These are phyloP conservation scores for Ennomos quercinarius DNA, from an alignment of 2,888 invertebrate species.

Conservation along the genomic window DNA sequence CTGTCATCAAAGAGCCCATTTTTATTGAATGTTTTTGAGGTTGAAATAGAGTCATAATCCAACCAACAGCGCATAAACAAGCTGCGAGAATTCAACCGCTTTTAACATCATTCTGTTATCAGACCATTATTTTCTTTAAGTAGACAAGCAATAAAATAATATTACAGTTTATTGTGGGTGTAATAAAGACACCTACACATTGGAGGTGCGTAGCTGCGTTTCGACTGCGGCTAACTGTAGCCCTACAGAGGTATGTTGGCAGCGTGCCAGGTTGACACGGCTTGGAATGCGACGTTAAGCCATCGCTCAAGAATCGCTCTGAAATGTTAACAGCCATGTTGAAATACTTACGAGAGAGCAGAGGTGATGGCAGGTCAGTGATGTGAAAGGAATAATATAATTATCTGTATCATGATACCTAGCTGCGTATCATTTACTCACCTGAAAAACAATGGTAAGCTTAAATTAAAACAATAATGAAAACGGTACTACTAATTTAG, in stretches of 20 bases:
- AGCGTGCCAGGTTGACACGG: conserved; percentile 30
- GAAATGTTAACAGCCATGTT: conserved; percentile 71
- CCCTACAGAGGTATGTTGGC: conserved; percentile 36
- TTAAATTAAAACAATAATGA: too few relatives aligned
- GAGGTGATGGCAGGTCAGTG: conserved; percentile 30
- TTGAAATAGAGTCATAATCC: conserved; percentile 33
- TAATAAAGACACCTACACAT: conserved; percentile 29
- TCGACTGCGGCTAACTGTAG: conserved; percentile 14
- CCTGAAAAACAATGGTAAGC: too few relatives aligned
- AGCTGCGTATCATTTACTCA: too few relatives aligned
- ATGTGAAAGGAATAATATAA: conserved; percentile 7
- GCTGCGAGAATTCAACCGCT: conserved; percentile 17
- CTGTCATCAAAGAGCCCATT: too few relatives aligned
- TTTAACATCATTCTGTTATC: conserved; percentile 32
- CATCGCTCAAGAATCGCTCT: conserved; percentile 57
- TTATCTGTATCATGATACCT: not conserved
- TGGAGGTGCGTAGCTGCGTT: conserved; percentile 15
- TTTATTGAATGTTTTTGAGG: conserved; percentile 1
- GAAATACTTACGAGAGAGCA: conserved; percentile 45
- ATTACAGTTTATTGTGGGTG: conserved; percentile 15
- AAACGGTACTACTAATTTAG: too few relatives aligned
- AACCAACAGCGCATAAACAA: conserved; percentile 18
- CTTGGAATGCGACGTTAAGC: conserved; percentile 59
- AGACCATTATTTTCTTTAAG: conserved; percentile 35
- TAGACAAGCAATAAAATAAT: conserved; percentile 34